Conservation (phyloP, 2,113 vertebrate species). For the Peromyscus leucopus region DNA sequence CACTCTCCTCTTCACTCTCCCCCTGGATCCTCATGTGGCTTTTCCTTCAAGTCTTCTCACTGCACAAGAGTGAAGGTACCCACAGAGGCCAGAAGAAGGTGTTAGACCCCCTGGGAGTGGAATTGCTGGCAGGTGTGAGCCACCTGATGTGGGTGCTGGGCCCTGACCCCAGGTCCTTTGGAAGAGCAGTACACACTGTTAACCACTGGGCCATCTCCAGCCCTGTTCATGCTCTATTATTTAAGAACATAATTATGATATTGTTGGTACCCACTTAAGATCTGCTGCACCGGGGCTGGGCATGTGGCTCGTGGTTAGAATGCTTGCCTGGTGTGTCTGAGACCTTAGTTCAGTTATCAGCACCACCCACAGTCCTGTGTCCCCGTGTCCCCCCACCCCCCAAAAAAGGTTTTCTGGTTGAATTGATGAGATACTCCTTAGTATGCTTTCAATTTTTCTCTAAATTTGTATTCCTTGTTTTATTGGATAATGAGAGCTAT, state of each 20-base stretch:
- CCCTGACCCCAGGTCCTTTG: not conserved
- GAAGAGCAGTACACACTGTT: not conserved
- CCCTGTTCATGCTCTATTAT: not conserved
- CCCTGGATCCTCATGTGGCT: not conserved
- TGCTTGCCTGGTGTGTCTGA: not conserved
- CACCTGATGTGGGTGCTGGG: not conserved
- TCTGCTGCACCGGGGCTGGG: not conserved
- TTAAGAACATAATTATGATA: not conserved
- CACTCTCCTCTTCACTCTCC: not conserved
- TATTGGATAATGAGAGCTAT: constrained; percentile 22
- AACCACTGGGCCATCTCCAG: not conserved
- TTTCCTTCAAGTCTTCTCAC: not conserved
- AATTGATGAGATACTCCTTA: constrained; percentile 34
- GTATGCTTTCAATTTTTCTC: constrained; percentile 5
- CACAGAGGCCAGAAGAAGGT: not conserved
- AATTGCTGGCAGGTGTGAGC: not conserved
- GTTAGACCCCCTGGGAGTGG: not conserved
- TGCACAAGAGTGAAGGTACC: not conserved
- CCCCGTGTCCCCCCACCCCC: not conserved
- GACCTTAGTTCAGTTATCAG: not conserved
- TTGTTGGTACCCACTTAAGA: not conserved
- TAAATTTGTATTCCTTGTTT: constrained; percentile 20
- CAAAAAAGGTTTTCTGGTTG: not conserved
- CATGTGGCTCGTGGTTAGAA: not conserved
- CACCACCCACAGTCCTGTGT: not conserved